These are phyloP conservation scores for Tyrophagus putrescentiae DNA, from an alignment of 1,140 invertebrate species.

Conservation along the genomic window DNA sequence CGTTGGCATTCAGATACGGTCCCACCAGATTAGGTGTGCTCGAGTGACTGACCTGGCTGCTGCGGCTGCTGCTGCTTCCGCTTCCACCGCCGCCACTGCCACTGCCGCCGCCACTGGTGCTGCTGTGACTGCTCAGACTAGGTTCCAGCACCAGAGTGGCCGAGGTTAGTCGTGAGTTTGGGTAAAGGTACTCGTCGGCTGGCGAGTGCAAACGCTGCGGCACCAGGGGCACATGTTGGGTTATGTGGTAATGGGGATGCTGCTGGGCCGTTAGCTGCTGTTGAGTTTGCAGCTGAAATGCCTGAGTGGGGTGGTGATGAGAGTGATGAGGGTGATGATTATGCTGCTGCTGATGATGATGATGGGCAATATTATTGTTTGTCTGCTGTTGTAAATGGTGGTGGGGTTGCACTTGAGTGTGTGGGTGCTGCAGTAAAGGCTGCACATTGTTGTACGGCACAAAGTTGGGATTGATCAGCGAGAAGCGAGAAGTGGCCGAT, in stretches of 20 bases:
- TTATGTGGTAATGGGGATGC: too few relatives aligned
- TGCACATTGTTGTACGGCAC: too few relatives aligned
- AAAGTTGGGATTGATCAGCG: too few relatives aligned
- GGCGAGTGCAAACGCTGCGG: too few relatives aligned
- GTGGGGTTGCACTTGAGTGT: neutral
- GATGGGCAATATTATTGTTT: neutral
- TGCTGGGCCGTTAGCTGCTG: too few relatives aligned
- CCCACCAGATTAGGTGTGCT: neutral
- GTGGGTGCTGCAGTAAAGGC: neutral
- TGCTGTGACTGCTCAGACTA: neutral
- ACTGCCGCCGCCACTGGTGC: neutral
- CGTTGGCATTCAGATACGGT: conserved; percentile 3
- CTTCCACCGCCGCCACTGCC: neutral
- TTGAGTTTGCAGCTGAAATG: too few relatives aligned
- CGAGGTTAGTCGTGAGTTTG: conserved; percentile 6
- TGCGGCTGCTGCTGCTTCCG: neutral
- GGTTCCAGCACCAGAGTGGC: neutral
- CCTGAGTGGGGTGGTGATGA: too few relatives aligned
- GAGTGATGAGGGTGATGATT: too few relatives aligned
- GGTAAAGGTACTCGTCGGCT: neutral
- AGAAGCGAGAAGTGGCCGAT: too few relatives aligned
- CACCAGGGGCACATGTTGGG: too few relatives aligned
- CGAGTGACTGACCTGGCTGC: neutral
- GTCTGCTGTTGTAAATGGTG: too few relatives aligned
- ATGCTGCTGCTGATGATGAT: neutral